Evolutionary conservation across 2,797 vertebrate genomes (phyloP), one percentile per base, ranked within the genome.

Genomic region (Capromys pilorides): DNA sequence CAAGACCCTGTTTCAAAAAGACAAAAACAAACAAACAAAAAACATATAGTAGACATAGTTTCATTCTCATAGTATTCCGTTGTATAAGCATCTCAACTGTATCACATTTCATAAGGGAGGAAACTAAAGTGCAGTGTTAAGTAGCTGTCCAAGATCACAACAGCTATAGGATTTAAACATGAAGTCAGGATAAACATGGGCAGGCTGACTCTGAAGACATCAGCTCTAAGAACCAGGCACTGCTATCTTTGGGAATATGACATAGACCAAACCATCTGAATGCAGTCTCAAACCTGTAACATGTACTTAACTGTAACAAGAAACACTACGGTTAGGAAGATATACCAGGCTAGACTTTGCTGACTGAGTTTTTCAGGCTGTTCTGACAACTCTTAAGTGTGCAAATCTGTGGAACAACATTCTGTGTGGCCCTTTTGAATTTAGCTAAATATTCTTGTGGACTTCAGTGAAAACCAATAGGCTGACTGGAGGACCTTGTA

Each of bases 291-390:
- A 41, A 36, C 31, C 45, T 45, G 12, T 22, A 31, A 36, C 39
- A 1, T 14, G 64, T 19, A 64, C 8, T 26, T 41, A 26, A 41
- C 33, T 16, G 10, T 6, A 11, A 12, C 22, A 49, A 64, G 71
- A 9, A 26, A 3, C 0, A 0, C 28, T 16, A 2, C 13, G 16
- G 10, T 10, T 10, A 49, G 84, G 39, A 19, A 81, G 51, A 18
- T 0, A 28, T 31, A 49, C 39, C 26, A 33, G 28, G 19, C 41
- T 2, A 28, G 31, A 13, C 7, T 49, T 9, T 49, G 75, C 1
- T 12, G 36, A 12, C 7, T 26, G 64, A 45, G 31, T 7, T 13
- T 36, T 33, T 36, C 54, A 62, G 8, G 24, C 61, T 9, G 57
- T 22, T 73, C 21, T 61, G 45, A 41, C 31, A 61, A 36, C 66